phyloP scores from a whole-genome alignment of 1,140 invertebrate genomes.

The Trichonephila clavipes region DNA sequence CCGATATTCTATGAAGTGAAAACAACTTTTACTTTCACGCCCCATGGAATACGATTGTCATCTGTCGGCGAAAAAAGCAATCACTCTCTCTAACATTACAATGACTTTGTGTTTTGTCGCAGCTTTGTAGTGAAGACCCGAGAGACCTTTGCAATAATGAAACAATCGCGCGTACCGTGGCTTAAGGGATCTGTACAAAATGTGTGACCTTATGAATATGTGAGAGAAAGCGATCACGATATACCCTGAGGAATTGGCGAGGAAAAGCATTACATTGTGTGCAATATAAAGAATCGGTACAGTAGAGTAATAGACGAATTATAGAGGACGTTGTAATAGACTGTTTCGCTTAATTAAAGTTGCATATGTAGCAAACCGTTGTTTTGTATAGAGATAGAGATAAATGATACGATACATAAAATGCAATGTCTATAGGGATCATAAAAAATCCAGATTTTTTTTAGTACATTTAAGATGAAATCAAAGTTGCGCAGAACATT shows the following conservation, averaged over 20 bases:
- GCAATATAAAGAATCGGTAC: neutral
- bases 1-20: slow-evolving; percentile 24
- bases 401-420: neutral
- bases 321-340: neutral
- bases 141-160: slow-evolving; percentile 7
- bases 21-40: slow-evolving; percentile 67
- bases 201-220: slow-evolving; percentile 32
- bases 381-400: neutral
- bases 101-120: neutral
- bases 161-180: slow-evolving; percentile 9
- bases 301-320: neutral
- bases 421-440: neutral
- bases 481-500: no score
- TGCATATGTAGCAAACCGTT: neutral
- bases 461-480: no score
- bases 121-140: neutral
- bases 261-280: neutral
- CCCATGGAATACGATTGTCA: slow-evolving; percentile 62
- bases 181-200: slow-evolving; percentile 4
- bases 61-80: slow-evolving; percentile 59
- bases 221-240: neutral
- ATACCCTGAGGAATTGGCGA: slow-evolving; percentile 14
- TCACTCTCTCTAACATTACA: neutral
- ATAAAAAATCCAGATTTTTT: neutral
- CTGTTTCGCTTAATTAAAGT: neutral